phyloP scores from a whole-genome alignment of 2,888 invertebrate genomes.

The Drosophila niveifrons region DNA sequence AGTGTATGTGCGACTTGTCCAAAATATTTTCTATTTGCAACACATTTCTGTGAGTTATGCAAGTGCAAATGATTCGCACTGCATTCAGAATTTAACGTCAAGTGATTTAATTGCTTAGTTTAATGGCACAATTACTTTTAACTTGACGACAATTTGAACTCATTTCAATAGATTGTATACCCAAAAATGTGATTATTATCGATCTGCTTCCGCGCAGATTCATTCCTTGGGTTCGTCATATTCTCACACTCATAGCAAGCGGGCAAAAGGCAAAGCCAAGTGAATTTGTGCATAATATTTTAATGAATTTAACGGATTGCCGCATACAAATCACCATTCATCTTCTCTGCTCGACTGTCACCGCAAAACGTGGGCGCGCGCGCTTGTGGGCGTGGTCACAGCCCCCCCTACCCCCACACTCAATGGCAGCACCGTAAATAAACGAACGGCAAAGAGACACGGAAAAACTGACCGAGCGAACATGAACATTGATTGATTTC shows the following conservation, averaged over 20 bases:
- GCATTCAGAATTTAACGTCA: slow-evolving; percentile 30
- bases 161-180: slow-evolving; percentile 7
- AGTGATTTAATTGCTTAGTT: slow-evolving; percentile 18
- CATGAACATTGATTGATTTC: slow-evolving; percentile 78
- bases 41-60: slow-evolving; percentile 49
- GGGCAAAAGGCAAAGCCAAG: slow-evolving; percentile 35
- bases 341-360: slow-evolving; percentile 45
- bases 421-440: slow-evolving; percentile 20
- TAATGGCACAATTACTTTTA: slow-evolving; percentile 36
- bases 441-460: slow-evolving; percentile 20
- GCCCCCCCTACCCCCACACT: too few species aligned
- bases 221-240: background rate
- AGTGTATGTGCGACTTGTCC: slow-evolving; percentile 36
- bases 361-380: slow-evolving; percentile 17
- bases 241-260: too few species aligned
- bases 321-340: slow-evolving; percentile 68
- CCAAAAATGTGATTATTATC: background rate
- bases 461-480: slow-evolving; percentile 54
- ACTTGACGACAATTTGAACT: slow-evolving; percentile 19
- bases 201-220: slow-evolving; percentile 11
- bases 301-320: slow-evolving; percentile 69
- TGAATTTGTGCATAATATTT: slow-evolving; percentile 72
- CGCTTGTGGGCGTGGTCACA: slow-evolving; percentile 26
- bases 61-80: slow-evolving; percentile 53
- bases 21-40: slow-evolving; percentile 54